Evolutionary conservation across 2,113 vertebrate species (phyloP).

Genomic region (Syngnathus floridae): DNA sequence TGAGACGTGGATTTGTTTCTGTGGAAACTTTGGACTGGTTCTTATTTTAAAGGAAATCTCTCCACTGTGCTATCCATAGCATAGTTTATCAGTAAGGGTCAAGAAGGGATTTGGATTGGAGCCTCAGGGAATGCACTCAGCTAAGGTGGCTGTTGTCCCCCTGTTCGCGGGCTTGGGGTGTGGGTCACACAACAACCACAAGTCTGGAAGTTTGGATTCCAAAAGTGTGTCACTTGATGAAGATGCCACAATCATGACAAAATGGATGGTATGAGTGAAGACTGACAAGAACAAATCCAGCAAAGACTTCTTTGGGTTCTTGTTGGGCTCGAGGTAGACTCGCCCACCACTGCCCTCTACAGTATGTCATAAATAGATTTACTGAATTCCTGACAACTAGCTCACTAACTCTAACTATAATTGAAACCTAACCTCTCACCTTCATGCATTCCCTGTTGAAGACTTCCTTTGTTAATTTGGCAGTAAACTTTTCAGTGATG

Average conservation of each 20-base stretch:
- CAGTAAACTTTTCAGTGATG: constrained; percentile 5
- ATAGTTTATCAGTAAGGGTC: constrained; percentile 70
- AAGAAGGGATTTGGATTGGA: constrained; percentile 65
- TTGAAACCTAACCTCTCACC: too few relatives aligned
- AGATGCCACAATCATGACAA: constrained; percentile 10
- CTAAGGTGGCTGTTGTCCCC: constrained; percentile 57
- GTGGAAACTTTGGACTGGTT: constrained; percentile 19
- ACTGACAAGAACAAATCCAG: neutral
- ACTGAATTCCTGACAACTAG: too few relatives aligned
- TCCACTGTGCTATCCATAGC: constrained; percentile 57
- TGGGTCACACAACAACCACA: constrained; percentile 41
- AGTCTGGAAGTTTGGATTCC: constrained; percentile 56
- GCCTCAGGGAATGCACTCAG: constrained; percentile 73
- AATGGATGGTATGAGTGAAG: constrained; percentile 2
- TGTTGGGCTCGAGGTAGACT: too few relatives aligned
- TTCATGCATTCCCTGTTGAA: neutral
- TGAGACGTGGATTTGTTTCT: neutral
- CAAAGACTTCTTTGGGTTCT: neutral
- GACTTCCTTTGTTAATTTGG: neutral
- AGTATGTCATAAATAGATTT: neutral
- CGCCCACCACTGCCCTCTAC: neutral
- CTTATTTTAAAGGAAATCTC: constrained; percentile 35
- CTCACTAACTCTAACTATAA: too few relatives aligned
- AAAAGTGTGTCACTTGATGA: constrained; percentile 54
- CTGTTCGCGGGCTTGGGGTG: constrained; percentile 61